Evolutionary conservation across 2,888 invertebrate species (phyloP).

Genomic region (Siphlonurus alternatus): DNA sequence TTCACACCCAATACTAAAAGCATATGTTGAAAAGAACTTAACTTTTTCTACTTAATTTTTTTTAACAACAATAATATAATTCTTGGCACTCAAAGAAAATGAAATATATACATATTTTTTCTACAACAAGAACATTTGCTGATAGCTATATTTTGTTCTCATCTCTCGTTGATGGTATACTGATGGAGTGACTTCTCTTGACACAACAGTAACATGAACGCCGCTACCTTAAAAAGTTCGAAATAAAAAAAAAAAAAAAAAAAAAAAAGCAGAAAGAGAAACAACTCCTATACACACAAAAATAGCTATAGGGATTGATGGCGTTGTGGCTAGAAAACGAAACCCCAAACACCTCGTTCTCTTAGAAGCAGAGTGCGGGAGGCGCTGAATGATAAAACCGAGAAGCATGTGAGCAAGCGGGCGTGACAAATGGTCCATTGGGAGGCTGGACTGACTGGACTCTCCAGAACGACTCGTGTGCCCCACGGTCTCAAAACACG

Average conservation of each 20-base stretch:
- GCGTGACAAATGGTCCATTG: not conserved
- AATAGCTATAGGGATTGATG: not conserved
- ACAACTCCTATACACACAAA: not conserved
- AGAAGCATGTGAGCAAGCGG: not conserved
- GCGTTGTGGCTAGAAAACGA: not conserved
- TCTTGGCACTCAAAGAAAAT: not conserved
- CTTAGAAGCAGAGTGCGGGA: not conserved
- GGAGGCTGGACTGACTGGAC: not conserved
- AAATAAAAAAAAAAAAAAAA: not conserved
- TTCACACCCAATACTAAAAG: no score
- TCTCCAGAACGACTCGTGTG: no score
- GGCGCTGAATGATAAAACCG: not conserved
- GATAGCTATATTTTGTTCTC: no score
- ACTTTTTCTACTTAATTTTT: no score
- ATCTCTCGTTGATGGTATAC: no score
- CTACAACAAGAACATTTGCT: not conserved
- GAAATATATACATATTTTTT: not conserved
- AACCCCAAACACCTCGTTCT: not conserved
- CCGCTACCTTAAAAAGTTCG: no score
- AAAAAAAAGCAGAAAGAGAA: not conserved
- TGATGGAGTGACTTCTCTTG: no score
- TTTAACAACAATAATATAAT: not conserved
- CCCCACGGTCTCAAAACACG: no score
- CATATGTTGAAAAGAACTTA: no score
- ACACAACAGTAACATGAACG: no score